A percentile compares a stretch with the other conserved stretches of the same genome.
Conservation (phyloP, 2,888 invertebrate species). For the Pachliopta kotzebuea region DNA sequence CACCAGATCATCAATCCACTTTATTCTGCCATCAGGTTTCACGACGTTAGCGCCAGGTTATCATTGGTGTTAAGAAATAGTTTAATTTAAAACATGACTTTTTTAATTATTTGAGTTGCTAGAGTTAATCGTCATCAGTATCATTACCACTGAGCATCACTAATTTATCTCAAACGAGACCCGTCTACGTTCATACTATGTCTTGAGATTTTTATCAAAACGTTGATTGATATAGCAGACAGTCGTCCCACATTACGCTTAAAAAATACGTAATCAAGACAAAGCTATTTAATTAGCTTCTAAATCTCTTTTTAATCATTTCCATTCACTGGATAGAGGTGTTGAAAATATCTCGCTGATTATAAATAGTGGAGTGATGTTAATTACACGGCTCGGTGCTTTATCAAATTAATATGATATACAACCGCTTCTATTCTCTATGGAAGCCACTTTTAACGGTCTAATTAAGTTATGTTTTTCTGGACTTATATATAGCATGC, state of each 20-base stretch:
- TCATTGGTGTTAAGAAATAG: too few relatives aligned
- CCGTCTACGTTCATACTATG: too few relatives aligned
- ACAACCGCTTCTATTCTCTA: conserved; percentile 17
- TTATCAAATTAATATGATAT: conserved; percentile 23
- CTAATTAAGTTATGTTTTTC: conserved; percentile 23
- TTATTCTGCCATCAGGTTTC: too few relatives aligned
- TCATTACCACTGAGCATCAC: too few relatives aligned
- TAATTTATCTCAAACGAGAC: too few relatives aligned
- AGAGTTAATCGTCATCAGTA: too few relatives aligned
- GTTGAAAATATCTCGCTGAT: conserved; percentile 16
- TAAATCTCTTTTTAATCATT: conserved; percentile 12
- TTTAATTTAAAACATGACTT: too few relatives aligned
- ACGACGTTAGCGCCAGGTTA: too few relatives aligned
- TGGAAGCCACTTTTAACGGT: conserved; percentile 24
- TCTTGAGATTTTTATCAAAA: too few relatives aligned
- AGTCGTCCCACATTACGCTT: not conserved
- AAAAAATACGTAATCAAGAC: not conserved
- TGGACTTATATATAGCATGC: conserved; percentile 19
- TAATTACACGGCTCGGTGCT: conserved; percentile 23
- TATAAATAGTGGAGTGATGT: conserved; percentile 22
- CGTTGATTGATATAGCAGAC: not conserved
- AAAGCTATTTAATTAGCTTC: conserved; percentile 13
- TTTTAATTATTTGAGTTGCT: too few relatives aligned
- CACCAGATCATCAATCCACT: too few relatives aligned
- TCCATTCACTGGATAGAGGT: conserved; percentile 5